A percentile compares a stretch with the other conserved stretches of the same genome.
Conservation (phyloP, 2,888 invertebrate species). For the Sympetrum striolatum region DNA sequence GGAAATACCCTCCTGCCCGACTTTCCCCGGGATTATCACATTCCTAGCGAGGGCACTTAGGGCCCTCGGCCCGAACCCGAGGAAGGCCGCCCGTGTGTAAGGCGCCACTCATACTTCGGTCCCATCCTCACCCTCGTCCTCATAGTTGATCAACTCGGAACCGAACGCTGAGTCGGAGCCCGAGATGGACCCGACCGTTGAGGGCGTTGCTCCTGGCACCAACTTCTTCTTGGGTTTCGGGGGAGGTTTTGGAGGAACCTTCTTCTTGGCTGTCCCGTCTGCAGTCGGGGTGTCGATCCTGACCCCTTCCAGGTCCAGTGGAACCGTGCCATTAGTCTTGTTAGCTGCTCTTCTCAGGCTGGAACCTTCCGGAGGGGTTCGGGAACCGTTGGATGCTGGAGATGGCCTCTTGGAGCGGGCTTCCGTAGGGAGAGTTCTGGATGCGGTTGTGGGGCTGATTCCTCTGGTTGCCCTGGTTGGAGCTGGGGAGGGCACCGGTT, state of each 20-base stretch:
- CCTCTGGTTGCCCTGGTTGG: conserved; percentile 44
- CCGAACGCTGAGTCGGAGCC: conserved; percentile 54
- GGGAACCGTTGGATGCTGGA: conserved; percentile 53
- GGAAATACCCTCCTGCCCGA: background rate
- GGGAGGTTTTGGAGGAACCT: conserved; percentile 83
- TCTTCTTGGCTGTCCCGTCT: conserved; percentile 57
- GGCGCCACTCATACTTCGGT: conserved; percentile 71
- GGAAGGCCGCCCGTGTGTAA: conserved; percentile 20
- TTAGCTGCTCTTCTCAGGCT: conserved; percentile 63
- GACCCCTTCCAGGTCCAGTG: conserved; percentile 55
- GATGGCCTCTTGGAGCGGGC: background rate
- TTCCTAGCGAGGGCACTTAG: background rate
- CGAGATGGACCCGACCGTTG: background rate
- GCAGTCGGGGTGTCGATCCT: conserved; percentile 58
- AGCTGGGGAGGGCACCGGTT: conserved; percentile 59
- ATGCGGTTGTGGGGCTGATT: conserved; percentile 46
- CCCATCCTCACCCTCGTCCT: conserved; percentile 88
- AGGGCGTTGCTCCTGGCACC: background rate
- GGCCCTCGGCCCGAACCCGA: conserved; percentile 6
- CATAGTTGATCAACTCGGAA: conserved; percentile 73
- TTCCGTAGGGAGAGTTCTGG: background rate
- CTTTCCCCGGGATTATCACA: conserved; percentile 11
- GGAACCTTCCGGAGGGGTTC: conserved; percentile 59
- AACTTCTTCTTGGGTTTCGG: conserved; percentile 81
- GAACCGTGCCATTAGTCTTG: conserved; percentile 60